Base-by-base conservation (phyloP, 2,113 vertebrate species). In the Eurypyga helias region DNA sequence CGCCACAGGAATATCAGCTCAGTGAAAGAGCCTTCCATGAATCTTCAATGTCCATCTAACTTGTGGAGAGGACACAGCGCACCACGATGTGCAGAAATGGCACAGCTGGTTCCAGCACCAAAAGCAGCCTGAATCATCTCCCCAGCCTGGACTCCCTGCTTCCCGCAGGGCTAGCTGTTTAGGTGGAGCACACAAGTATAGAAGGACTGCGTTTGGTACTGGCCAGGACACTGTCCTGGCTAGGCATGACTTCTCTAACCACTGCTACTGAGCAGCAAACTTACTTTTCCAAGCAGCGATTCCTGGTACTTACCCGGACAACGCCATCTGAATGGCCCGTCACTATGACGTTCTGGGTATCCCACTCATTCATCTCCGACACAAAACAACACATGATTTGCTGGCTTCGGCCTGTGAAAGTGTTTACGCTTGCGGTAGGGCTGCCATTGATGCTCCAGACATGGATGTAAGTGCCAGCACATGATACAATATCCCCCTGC, bases 301-400 rank as follows among this genome's bases (percentile, higher is more conserved):
- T 54, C 7, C 9, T 12, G 48, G 54, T 48, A 96, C 98, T 96
- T 69, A 99, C 99, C 97, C 99, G 98, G 79, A 99, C 99, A 2
- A 99, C 99, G 4, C 99, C 99, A 0, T 99, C 99, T 0, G 99
- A 99, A 97, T 99, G 99, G 26, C 99, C 99, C 0, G 99, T 99
- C 38, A 99, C 99, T 9, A 99, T 99, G 96, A 99, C 99, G 2
- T 99, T 99, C 98, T 99, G 99, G 0, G 99, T 99, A 97, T 99
- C 99, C 99, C 99, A 99, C 82, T 99, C 99, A 2, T 99, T 99
- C 99, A 99, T 99, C 98, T 99, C 99, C 0, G 99, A 99, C 93
- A 99, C 98, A 73, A 99, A 99, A 97, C 99, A 99, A 97, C 99
- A 99, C 80, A 99, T 90, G 43, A 99, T 99, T 78, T 99, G 99